These are phyloP conservation scores for Cladorhizidae sp. DNA, from an alignment of 37 sponge, comb jelly and placozoan species.

Conservation along the genomic window DNA sequence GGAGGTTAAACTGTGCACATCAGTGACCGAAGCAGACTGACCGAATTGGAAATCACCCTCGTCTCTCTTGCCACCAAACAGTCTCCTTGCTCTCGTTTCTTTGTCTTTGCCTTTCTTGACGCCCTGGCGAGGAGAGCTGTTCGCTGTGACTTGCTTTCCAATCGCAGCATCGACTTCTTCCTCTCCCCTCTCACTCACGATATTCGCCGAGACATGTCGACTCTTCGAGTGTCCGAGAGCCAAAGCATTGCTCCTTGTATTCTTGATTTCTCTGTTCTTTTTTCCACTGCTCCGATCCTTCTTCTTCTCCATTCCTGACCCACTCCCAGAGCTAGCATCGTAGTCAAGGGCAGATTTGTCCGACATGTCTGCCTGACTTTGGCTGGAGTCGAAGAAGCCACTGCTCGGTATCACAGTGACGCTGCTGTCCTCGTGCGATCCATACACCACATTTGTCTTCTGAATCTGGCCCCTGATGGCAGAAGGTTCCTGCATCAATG, in stretches of 20 bases:
- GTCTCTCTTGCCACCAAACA: too few species aligned
- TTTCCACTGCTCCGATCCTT: too few species aligned
- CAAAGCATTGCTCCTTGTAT: too few species aligned
- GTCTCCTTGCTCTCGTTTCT: too few species aligned
- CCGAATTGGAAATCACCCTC: too few species aligned
- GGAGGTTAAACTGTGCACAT: too few species aligned
- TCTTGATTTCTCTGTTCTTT: too few species aligned
- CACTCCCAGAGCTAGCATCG: too few species aligned
- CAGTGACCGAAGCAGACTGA: too few species aligned
- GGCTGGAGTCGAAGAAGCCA: constrained; percentile 18
- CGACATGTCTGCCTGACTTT: constrained; percentile 9
- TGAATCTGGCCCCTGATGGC: neutral
- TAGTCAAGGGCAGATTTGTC: neutral
- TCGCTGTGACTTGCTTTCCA: neutral
- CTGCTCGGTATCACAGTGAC: neutral
- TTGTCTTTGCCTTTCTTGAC: neutral
- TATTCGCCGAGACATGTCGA: neutral
- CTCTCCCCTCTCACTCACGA: neutral
- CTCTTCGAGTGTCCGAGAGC: too few species aligned
- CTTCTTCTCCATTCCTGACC: too few species aligned
- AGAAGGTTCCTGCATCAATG: neutral
- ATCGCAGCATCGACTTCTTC: neutral
- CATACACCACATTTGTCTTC: constrained; percentile 15
- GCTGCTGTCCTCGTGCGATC: neutral
- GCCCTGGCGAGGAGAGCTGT: neutral